A percentile compares a stretch with the other conserved stretches of the same genome.
Evolutionary conservation across 2,113 vertebrate species (phyloP).

Genomic region (Chloebia gouldiae): DNA sequence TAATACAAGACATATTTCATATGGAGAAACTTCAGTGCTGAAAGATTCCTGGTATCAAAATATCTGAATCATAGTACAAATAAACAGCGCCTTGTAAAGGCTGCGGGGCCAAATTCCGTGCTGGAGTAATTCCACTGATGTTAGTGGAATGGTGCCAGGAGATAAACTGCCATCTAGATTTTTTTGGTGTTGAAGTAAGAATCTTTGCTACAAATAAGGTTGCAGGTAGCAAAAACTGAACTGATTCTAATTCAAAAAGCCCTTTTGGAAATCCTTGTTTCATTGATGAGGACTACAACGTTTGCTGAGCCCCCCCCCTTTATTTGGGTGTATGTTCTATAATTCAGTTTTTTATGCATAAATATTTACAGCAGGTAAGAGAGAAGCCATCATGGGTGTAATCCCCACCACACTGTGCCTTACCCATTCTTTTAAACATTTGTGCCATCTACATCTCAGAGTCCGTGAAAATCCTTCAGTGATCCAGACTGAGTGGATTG

Average conservation of each 20-base stretch:
- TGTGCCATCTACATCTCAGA: not conserved
- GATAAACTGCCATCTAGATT: slow-evolving; percentile 36
- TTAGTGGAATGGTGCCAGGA: slow-evolving; percentile 35
- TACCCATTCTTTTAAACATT: not conserved
- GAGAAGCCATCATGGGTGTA: not conserved
- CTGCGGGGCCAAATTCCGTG: slow-evolving; percentile 38
- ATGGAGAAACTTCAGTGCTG: slow-evolving; percentile 47
- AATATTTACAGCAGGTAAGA: not conserved
- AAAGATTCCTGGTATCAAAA: slow-evolving; percentile 51
- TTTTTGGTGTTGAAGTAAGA: not conserved
- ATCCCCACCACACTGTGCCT: not conserved
- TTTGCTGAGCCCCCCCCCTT: not conserved
- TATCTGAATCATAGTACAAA: slow-evolving; percentile 33
- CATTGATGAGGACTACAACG: not conserved
- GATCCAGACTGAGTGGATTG: slow-evolving; percentile 65
- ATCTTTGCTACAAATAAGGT: not conserved
- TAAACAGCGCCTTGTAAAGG: slow-evolving; percentile 39
- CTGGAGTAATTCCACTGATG: slow-evolving; percentile 35
- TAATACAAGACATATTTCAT: slow-evolving; percentile 68
- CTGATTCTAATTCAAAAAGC: not conserved
- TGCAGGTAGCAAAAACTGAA: not conserved
- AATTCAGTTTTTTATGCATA: not conserved
- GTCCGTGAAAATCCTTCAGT: slow-evolving; percentile 59
- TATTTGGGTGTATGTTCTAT: not conserved
- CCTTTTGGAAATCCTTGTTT: not conserved